phyloP scores from a whole-genome alignment of 2,888 invertebrate species.

The Scotopteryx bipunctaria region DNA sequence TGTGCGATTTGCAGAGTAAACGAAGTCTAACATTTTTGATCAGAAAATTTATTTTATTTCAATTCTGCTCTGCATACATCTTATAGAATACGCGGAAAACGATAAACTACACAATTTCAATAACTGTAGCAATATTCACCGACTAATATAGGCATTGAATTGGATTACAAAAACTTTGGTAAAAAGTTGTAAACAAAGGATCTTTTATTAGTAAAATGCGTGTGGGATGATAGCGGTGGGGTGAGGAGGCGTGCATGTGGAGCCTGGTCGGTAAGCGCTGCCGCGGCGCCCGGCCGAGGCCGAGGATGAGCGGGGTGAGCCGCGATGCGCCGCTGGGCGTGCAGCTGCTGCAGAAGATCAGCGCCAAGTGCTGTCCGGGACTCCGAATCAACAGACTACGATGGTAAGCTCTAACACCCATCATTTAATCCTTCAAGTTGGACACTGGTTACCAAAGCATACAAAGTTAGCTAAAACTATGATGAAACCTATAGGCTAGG shows the following conservation, averaged over 20 bases:
- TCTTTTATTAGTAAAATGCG: neutral
- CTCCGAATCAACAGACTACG: conserved; percentile 85
- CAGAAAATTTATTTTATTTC: no score
- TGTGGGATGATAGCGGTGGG: neutral
- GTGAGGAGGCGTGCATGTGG: neutral
- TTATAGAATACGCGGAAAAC: no score
- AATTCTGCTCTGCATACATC: no score
- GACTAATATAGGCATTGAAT: no score
- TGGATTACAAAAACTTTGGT: no score
- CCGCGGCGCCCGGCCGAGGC: neutral
- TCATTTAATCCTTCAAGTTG: neutral
- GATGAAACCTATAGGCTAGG: no score
- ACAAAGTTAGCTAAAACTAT: neutral
- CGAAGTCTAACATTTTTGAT: no score
- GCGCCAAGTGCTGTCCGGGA: conserved; percentile 83
- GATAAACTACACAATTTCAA: no score
- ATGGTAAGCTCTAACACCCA: conserved; percentile 87
- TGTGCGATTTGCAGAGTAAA: no score
- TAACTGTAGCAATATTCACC: no score
- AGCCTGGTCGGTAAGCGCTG: neutral
- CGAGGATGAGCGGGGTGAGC: conserved; percentile 78
- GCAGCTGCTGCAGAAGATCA: conserved; percentile 79
- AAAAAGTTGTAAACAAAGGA: neutral
- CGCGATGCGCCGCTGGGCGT: conserved; percentile 87
- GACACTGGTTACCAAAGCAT: neutral